These are phyloP conservation scores for Australoheros facetus DNA, from an alignment of 2,797 vertebrate genomes.

Conservation along the genomic window DNA sequence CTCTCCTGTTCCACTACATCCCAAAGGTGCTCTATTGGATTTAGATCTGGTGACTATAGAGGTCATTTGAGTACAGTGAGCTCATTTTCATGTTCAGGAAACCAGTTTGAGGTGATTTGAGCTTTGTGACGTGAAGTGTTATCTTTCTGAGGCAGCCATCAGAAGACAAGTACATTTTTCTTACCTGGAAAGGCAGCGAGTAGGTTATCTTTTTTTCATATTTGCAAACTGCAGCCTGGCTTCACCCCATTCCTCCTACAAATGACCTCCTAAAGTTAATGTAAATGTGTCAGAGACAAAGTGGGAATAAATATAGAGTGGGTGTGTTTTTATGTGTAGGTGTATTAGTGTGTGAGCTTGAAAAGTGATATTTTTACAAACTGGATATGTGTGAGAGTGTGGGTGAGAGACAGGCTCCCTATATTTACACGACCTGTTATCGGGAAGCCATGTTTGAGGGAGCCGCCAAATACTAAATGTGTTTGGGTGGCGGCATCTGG, in stretches of 20 bases:
- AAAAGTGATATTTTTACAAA: constrained; percentile 21
- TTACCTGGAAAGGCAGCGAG: too few species aligned
- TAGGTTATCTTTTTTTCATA: background rate
- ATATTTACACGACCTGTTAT: constrained; percentile 59
- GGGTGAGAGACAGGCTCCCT: constrained; percentile 33
- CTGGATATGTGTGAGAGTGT: constrained; percentile 23
- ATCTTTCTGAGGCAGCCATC: background rate
- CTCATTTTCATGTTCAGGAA: background rate
- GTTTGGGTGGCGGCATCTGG: constrained; percentile 62
- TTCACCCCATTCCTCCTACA: background rate
- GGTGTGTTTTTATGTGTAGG: constrained; percentile 3
- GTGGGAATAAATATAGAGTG: background rate
- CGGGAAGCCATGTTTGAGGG: constrained; percentile 40
- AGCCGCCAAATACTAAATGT: constrained; percentile 63
- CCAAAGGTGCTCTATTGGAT: background rate
- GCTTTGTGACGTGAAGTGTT: background rate
- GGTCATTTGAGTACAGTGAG: background rate
- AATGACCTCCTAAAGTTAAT: constrained; percentile 2
- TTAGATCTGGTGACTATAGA: background rate
- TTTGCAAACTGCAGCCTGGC: background rate
- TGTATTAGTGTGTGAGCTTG: background rate
- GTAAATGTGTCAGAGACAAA: background rate
- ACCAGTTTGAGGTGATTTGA: background rate
- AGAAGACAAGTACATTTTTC: background rate
- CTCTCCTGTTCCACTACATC: background rate